Evolutionary conservation across 2,888 invertebrate species (phyloP).

Genomic region (Meloe dianella): DNA sequence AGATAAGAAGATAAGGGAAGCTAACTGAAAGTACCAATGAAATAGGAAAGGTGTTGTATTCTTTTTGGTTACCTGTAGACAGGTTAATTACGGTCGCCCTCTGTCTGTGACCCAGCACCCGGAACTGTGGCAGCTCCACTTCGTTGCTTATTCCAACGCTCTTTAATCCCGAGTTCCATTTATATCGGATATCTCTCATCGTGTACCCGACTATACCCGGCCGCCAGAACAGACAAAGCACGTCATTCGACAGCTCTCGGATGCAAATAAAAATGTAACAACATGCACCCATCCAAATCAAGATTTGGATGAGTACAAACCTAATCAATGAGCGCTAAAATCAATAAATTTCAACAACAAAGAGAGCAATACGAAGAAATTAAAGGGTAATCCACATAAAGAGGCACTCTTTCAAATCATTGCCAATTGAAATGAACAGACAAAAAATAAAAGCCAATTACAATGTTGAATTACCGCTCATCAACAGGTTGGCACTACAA

Average conservation of each 20-base stretch:
- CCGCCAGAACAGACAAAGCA: constrained; percentile 61
- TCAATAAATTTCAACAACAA: background rate
- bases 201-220: constrained; percentile 87
- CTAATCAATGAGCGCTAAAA: constrained; percentile 8
- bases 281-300: constrained; percentile 2
- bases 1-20: constrained; percentile 20
- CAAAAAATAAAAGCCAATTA: background rate
- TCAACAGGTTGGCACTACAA: constrained; percentile 32
- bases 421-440: background rate
- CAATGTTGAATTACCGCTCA: constrained; percentile 13
- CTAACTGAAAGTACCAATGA: constrained; percentile 26
- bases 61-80: constrained; percentile 82
- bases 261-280: constrained; percentile 27
- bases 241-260: constrained; percentile 55
- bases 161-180: constrained; percentile 91
- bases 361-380: background rate
- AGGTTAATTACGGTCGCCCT: constrained; percentile 92
- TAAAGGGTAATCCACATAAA: background rate
- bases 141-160: constrained; percentile 95
- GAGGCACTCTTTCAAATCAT: background rate
- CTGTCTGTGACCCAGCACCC: constrained; percentile 95
- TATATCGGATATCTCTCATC: constrained; percentile 97
- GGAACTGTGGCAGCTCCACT: constrained; percentile 96
- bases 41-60: constrained; percentile 25
- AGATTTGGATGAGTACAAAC: background rate